Evolutionary conservation across 2,797 vertebrate genomes (phyloP).

Genomic region (Tapera naevia): DNA sequence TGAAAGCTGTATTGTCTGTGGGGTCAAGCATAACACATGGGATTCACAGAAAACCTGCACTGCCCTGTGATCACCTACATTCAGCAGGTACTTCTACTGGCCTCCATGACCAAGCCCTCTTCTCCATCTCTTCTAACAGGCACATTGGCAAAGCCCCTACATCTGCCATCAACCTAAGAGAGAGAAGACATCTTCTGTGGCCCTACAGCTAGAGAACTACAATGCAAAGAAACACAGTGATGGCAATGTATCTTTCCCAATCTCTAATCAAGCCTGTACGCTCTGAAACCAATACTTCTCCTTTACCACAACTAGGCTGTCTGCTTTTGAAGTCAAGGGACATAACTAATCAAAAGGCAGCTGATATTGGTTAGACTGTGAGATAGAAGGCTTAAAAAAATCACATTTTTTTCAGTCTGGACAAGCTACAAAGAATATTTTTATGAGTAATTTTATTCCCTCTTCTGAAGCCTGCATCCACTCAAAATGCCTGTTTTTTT

Average conservation of each 20-base stretch:
- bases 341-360: not conserved
- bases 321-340: not conserved
- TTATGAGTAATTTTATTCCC: not conserved
- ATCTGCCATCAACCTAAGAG: not conserved
- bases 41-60: no score
- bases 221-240: not conserved
- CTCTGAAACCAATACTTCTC: not conserved
- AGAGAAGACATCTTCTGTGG: not conserved
- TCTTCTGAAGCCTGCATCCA: not conserved
- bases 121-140: no score
- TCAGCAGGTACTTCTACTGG: no score
- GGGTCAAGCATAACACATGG: not conserved
- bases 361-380: not conserved
- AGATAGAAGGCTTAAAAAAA: not conserved
- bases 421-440: not conserved
- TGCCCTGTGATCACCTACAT: no score
- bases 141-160: no score
- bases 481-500: not conserved
- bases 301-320: not conserved
- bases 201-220: not conserved
- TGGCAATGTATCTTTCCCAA: accelerated
- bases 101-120: no score
- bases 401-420: not conserved
- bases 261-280: not conserved
- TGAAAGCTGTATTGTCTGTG: not conserved